Evolutionary conservation across 1,140 invertebrate genomes (phyloP).

Genomic region (Mizuhopecten yessoensis): DNA sequence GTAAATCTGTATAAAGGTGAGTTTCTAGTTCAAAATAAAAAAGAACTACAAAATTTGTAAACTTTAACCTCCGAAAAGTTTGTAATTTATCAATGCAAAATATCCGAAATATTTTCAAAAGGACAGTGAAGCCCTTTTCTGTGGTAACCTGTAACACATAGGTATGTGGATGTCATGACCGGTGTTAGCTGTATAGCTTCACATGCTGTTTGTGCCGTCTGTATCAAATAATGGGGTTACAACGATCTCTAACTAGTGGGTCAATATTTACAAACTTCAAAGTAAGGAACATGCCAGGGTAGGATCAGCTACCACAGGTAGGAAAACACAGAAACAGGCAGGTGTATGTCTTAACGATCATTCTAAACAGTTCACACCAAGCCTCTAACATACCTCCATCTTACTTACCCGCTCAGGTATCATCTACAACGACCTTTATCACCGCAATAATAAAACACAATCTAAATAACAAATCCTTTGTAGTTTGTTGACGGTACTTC

Average conservation of each 20-base stretch:
- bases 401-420: not conserved
- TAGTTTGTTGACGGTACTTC: not conserved
- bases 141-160: not conserved
- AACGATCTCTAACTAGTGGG: not conserved
- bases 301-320: not conserved
- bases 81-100: not conserved
- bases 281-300: not conserved
- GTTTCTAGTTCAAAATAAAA: no score
- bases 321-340: not conserved
- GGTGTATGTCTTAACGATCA: not conserved
- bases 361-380: not conserved
- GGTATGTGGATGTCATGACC: slow-evolving; percentile 15
- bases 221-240: not conserved
- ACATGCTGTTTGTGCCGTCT: not conserved
- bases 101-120: not conserved
- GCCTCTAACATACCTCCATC: not conserved
- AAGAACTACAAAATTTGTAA: not conserved
- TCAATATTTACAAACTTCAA: slow-evolving; percentile 22
- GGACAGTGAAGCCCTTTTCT: not conserved
- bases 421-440: slow-evolving; percentile 3
- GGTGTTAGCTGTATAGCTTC: not conserved
- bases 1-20: no score
- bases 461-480: not conserved
- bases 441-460: not conserved
- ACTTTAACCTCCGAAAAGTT: not conserved